Percentiles rank a stretch among this genome's conserved stretches.
phyloP scores from a whole-genome alignment of 2,113 vertebrate genomes.

The Phaetusa simplex region DNA sequence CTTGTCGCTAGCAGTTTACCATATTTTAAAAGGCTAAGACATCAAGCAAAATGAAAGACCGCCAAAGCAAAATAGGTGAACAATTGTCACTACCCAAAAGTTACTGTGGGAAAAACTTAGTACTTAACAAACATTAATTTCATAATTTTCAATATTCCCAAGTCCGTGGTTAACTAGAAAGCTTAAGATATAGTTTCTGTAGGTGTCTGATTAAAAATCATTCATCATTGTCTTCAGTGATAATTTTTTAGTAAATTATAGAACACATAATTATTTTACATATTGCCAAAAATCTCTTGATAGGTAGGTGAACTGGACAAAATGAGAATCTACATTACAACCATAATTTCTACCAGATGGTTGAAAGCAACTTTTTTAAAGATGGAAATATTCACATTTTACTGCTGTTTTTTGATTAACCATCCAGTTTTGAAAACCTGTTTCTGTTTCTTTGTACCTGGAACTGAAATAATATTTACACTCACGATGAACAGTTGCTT shows the following conservation, averaged over 20 bases:
- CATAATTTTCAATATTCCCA: not conserved
- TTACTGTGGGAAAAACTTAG: not conserved
- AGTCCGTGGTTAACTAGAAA: not conserved
- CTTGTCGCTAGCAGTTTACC: not conserved
- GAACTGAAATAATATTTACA: conserved; percentile 47
- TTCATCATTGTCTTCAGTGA: not conserved
- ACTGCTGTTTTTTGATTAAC: not conserved
- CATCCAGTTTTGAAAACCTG: conserved; percentile 13
- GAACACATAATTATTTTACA: not conserved
- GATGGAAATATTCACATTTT: not conserved
- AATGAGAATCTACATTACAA: not conserved
- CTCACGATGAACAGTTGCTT: conserved; percentile 22
- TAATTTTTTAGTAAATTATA: not conserved
- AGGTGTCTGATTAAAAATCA: not conserved
- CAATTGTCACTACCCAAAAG: not conserved
- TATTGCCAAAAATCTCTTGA: not conserved
- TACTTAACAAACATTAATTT: not conserved
- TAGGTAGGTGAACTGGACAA: not conserved
- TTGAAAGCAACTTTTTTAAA: not conserved
- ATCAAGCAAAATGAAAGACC: not conserved
- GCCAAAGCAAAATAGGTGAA: not conserved
- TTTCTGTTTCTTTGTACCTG: not conserved
- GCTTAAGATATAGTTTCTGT: not conserved
- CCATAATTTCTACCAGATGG: not conserved
- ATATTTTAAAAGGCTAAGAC: not conserved